These are phyloP conservation scores for Cassiopea andromeda DNA, from an alignment of 30 jellyfish, hydroid and myxozoan genomes.

Conservation along the genomic window DNA sequence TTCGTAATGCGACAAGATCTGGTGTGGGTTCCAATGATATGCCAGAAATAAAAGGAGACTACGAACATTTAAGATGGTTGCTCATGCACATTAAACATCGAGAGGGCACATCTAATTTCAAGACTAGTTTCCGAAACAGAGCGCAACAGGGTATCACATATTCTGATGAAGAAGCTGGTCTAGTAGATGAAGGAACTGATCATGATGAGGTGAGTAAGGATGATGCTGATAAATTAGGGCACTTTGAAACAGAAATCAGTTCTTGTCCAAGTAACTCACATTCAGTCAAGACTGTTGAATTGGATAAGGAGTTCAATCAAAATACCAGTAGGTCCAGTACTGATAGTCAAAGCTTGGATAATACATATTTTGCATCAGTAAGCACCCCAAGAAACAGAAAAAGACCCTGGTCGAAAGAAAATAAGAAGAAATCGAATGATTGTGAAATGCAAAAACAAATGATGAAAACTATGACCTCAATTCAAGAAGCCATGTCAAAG, in stretches of 20 bases:
- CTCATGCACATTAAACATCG: neutral
- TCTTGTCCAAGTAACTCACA: neutral
- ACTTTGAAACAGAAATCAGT: neutral
- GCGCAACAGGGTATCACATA: neutral
- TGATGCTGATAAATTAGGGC: neutral
- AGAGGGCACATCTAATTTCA: neutral
- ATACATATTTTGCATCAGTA: neutral
- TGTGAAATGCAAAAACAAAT: neutral
- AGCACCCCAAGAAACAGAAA: neutral
- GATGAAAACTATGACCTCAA: neutral
- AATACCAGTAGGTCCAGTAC: neutral
- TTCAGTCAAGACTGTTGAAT: neutral
- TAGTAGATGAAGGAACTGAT: neutral
- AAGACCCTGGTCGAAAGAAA: neutral
- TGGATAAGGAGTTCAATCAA: neutral
- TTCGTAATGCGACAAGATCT: constrained; percentile 35
- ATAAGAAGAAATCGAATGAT: neutral
- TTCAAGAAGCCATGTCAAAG: neutral
- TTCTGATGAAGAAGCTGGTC: neutral
- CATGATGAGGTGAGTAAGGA: neutral
- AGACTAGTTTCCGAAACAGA: neutral
- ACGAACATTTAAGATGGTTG: constrained; percentile 37
- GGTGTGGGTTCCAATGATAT: constrained; percentile 53
- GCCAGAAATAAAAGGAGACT: neutral
- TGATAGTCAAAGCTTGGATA: neutral